Evolutionary conservation across 2,113 vertebrate species (phyloP).

Genomic region (Phrynocephalus versicolor): DNA sequence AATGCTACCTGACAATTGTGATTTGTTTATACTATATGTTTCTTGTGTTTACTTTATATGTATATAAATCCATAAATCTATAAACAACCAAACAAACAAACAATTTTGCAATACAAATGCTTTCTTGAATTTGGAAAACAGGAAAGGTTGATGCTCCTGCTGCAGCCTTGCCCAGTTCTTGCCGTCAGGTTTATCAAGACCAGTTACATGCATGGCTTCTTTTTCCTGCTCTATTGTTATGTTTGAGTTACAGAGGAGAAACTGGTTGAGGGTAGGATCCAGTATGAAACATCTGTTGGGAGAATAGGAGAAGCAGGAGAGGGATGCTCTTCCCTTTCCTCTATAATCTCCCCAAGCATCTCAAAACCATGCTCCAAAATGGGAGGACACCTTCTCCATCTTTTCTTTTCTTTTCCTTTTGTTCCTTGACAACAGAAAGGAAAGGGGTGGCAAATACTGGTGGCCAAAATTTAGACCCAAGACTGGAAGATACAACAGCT

Average conservation of each 20-base stretch:
- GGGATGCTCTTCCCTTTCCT: not conserved
- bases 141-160: not conserved
- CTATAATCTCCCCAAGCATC: not conserved
- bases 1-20: no score
- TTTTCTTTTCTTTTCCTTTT: not conserved
- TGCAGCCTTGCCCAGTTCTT: not conserved
- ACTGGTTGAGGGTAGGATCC: no score
- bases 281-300: no score
- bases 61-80: no score
- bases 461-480: not conserved
- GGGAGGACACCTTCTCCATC: not conserved
- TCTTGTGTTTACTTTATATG: no score
- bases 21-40: no score
- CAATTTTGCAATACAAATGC: not conserved
- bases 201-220: not conserved
- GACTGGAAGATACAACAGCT: not conserved
- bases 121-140: not conserved
- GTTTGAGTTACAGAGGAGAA: not conserved
- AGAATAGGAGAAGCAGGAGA: not conserved
- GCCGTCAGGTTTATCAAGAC: not conserved
- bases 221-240: not conserved
- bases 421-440: not conserved
- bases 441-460: not conserved
- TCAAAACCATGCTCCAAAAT: not conserved
- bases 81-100: no score